Evolutionary conservation across 1,140 invertebrate genomes (phyloP).

Genomic region (Drosophila obscura): DNA sequence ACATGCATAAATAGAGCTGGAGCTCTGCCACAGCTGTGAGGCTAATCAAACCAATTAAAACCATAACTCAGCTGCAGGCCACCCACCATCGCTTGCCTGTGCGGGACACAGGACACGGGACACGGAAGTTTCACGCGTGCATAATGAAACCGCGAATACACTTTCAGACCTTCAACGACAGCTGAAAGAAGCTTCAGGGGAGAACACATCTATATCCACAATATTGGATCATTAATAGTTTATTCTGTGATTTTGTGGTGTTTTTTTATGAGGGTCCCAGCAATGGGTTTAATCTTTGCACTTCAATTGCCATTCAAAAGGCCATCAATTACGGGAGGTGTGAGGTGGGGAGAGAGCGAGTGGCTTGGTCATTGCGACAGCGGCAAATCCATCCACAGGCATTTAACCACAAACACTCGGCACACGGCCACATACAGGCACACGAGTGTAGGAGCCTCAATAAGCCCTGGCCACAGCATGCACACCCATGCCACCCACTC

Average conservation of each 20-base stretch:
- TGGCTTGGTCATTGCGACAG: slow-evolving; percentile 12
- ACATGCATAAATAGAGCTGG: too few species aligned
- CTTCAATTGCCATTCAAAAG: slow-evolving; percentile 48
- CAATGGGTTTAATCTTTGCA: slow-evolving; percentile 21
- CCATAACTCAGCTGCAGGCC: slow-evolving; percentile 8
- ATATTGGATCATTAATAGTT: too few species aligned
- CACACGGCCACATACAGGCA: slow-evolving; percentile 17
- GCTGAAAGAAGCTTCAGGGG: background rate
- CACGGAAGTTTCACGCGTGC: too few species aligned
- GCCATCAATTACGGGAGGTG: slow-evolving; percentile 30
- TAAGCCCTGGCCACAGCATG: slow-evolving; percentile 3
- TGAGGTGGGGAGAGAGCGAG: slow-evolving; percentile 1
- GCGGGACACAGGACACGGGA: background rate
- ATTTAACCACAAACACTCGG: slow-evolving; percentile 58
- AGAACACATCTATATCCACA: background rate
- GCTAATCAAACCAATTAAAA: slow-evolving; percentile 14
- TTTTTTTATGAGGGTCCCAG: background rate
- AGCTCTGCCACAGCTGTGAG: background rate
- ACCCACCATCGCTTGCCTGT: slow-evolving; percentile 3
- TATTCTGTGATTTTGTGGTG: too few species aligned
- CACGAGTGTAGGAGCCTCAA: background rate
- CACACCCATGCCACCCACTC: background rate
- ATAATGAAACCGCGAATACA: too few species aligned
- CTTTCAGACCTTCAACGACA: too few species aligned
- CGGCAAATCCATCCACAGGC: slow-evolving; percentile 43